phyloP scores from a whole-genome alignment of 1,140 invertebrate genomes.

The Drosophila kepulauana region DNA sequence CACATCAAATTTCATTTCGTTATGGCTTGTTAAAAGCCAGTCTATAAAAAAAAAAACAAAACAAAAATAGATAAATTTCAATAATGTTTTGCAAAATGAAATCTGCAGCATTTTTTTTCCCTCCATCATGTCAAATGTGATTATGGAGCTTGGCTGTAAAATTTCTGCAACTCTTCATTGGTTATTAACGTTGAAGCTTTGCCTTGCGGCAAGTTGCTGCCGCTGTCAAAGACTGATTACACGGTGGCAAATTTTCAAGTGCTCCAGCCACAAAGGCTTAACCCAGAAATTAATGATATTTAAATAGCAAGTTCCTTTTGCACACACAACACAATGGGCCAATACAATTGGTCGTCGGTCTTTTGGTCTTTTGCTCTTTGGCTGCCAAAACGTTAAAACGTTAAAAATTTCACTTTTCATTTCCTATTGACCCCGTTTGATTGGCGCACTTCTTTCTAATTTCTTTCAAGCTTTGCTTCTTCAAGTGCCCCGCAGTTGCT shows the following conservation, averaged over 20 bases:
- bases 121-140: constrained; percentile 21
- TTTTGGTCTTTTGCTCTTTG: background rate
- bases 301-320: constrained; percentile 82
- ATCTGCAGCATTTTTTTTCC: background rate
- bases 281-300: constrained; percentile 82
- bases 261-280: constrained; percentile 72
- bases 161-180: constrained; percentile 31
- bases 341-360: constrained; percentile 13
- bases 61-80: background rate
- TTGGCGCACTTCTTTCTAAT: constrained; percentile 80
- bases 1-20: background rate
- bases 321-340: constrained; percentile 39
- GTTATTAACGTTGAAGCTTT: constrained; percentile 33
- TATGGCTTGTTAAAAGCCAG: background rate
- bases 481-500: constrained; percentile 49
- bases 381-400: constrained; percentile 33
- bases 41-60: background rate
- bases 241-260: constrained; percentile 81
- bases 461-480: constrained; percentile 41
- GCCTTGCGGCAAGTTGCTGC: constrained; percentile 21
- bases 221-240: constrained; percentile 76
- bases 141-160: constrained; percentile 1
- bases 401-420: constrained; percentile 79
- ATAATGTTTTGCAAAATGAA: background rate
- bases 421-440: constrained; percentile 77